Percentiles rank a stretch among this genome's conserved stretches.
phyloP scores from a whole-genome alignment of 2,888 invertebrate genomes.

The Cryptus viduatorius region DNA sequence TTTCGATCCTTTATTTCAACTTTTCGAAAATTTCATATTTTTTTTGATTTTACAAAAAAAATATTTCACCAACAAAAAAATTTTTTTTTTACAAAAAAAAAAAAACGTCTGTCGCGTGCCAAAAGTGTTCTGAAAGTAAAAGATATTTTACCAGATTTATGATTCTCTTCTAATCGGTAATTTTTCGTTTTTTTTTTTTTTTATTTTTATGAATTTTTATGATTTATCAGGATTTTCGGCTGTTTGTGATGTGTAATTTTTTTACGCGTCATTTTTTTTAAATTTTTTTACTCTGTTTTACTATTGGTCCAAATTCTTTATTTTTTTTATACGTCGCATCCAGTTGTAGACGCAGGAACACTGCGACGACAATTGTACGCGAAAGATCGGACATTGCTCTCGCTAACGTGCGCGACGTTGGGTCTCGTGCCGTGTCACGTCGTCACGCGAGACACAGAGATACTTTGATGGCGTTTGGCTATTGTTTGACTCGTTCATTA shows the following conservation, averaged over 20 bases:
- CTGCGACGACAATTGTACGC: neutral
- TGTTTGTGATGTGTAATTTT: no score
- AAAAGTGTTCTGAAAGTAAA: neutral
- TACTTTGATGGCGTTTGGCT: neutral
- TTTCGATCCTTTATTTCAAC: no score
- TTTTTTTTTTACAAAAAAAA: neutral
- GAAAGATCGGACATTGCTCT: conserved; percentile 1
- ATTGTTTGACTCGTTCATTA: conserved; percentile 13
- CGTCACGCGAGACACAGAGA: conserved; percentile 1
- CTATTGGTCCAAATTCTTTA: no score
- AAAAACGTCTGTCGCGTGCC: conserved; percentile 6
- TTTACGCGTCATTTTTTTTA: no score
- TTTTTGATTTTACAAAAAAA: no score
- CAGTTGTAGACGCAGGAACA: neutral
- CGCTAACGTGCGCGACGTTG: neutral
- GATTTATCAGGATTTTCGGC: no score
- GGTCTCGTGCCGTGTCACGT: neutral
- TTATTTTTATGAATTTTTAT: no score
- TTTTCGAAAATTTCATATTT: no score
- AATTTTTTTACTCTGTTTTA: no score
- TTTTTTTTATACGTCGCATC: neutral
- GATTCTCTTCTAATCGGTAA: neutral
- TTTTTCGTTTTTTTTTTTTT: no score
- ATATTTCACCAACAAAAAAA: no score
- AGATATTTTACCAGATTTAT: neutral